phyloP scores from a whole-genome alignment of 2,113 vertebrate species.

The Ctenomys sociabilis region DNA sequence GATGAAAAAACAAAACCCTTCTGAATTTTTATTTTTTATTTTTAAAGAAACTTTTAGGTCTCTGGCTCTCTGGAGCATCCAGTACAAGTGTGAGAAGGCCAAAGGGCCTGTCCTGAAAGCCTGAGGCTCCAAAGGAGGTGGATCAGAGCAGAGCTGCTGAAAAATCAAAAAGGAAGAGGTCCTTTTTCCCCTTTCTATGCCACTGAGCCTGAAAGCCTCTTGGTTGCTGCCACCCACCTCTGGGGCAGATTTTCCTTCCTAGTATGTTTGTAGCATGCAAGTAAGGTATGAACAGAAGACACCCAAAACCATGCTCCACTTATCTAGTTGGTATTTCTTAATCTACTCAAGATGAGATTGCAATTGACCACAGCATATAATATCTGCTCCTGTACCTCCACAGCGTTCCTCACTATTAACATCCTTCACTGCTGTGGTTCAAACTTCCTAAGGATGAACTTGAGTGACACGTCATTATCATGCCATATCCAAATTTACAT shows the following conservation, averaged over 20 bases:
- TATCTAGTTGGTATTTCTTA: neutral
- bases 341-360: neutral
- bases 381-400: accelerated
- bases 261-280: neutral
- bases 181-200: neutral
- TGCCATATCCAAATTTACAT: neutral
- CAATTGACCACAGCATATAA: neutral
- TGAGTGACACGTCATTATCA: neutral
- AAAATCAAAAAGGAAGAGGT: neutral
- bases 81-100: neutral
- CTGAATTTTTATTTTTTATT: neutral
- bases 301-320: neutral
- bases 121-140: neutral
- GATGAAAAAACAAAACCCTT: neutral
- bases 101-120: neutral
- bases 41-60: neutral
- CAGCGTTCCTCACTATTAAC: neutral
- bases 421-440: neutral
- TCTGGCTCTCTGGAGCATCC: neutral
- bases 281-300: neutral
- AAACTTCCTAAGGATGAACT: neutral
- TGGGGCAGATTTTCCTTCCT: neutral
- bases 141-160: neutral
- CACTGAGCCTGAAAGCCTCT: neutral
- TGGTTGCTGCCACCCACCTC: neutral